phyloP scores from a whole-genome alignment of 2,797 vertebrate genomes.

The Typhlichthys eigenmanni region DNA sequence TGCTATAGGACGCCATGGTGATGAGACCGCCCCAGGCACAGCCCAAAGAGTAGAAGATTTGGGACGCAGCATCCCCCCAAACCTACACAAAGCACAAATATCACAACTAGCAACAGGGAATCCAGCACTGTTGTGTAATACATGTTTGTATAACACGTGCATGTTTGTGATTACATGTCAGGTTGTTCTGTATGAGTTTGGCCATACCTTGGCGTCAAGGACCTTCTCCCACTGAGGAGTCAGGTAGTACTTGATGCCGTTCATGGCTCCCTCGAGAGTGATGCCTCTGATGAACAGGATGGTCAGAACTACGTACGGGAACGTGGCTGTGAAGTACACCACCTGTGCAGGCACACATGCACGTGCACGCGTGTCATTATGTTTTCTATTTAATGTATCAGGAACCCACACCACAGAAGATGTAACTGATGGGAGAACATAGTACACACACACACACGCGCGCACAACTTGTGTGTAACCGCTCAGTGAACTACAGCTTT shows the following conservation, averaged over 20 bases:
- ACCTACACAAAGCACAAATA: constrained; percentile 77
- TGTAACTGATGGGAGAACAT: too few relatives aligned
- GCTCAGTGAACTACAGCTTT: too few relatives aligned
- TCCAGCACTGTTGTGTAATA: too few relatives aligned
- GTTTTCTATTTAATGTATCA: too few relatives aligned
- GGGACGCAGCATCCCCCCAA: constrained; percentile 97
- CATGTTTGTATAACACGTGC: too few relatives aligned
- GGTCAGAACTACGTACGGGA: constrained; percentile 95
- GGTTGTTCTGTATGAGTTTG: neutral
- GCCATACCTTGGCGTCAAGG: constrained; percentile 92
- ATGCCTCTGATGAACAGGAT: constrained; percentile 97
- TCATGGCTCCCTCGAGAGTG: constrained; percentile 92
- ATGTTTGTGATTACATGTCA: too few relatives aligned
- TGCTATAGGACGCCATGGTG: constrained; percentile 99
- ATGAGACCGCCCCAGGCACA: constrained; percentile 98
- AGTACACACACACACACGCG: too few relatives aligned
- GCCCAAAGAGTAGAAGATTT: constrained; percentile 98
- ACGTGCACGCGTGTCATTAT: constrained; percentile 2
- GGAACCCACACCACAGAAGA: too few relatives aligned
- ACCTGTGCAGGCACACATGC: constrained; percentile 75
- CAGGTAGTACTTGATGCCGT: constrained; percentile 95
- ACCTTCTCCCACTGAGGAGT: constrained; percentile 99
- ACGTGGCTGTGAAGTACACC: constrained; percentile 98
- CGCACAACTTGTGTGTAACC: too few relatives aligned
- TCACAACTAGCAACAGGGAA: too few relatives aligned